A percentile compares a stretch with the other conserved stretches of the same genome.
Evolutionary conservation across 1,140 invertebrate genomes (phyloP).

Genomic region (Atta colombica): DNA sequence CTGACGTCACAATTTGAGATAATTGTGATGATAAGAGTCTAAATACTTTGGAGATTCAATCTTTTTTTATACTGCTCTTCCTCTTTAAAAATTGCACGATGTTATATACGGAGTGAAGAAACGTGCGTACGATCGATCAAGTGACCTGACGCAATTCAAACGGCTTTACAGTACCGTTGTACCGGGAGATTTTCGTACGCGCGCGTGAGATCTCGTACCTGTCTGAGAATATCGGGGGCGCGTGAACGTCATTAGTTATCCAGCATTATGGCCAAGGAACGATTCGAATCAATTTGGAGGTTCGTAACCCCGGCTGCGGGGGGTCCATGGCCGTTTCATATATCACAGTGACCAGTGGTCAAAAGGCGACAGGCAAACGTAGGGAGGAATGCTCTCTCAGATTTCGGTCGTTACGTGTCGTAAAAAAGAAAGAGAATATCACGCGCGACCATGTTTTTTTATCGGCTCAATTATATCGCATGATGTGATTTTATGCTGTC

Average conservation of each 20-base stretch:
- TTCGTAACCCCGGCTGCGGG: constrained; percentile 67
- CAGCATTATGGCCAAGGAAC: constrained; percentile 73
- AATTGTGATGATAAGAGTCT: too few relatives aligned
- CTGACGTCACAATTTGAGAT: too few relatives aligned
- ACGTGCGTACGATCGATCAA: constrained; percentile 44
- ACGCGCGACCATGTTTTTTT: constrained; percentile 44
- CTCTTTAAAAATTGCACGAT: constrained; percentile 4
- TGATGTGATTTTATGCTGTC: constrained; percentile 36
- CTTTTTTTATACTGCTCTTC: neutral
- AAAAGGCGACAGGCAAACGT: constrained; percentile 33
- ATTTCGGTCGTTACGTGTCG: constrained; percentile 63
- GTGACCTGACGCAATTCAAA: constrained; percentile 48
- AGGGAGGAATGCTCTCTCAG: constrained; percentile 30
- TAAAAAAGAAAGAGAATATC: constrained; percentile 53
- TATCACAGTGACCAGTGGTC: constrained; percentile 68
- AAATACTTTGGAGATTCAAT: neutral
- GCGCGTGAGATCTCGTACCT: constrained; percentile 59
- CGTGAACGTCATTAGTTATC: constrained; percentile 76
- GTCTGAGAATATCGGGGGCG: constrained; percentile 64
- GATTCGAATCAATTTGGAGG: constrained; percentile 79
- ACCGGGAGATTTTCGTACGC: constrained; percentile 46
- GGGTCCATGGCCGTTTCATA: constrained; percentile 69
- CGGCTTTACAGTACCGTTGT: constrained; percentile 38
- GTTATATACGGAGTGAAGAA: constrained; percentile 1
- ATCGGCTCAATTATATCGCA: constrained; percentile 64